Percentiles rank a stretch among this genome's conserved stretches.
Conservation (phyloP, 2,888 invertebrate species). For the Cyclophora punctaria region DNA sequence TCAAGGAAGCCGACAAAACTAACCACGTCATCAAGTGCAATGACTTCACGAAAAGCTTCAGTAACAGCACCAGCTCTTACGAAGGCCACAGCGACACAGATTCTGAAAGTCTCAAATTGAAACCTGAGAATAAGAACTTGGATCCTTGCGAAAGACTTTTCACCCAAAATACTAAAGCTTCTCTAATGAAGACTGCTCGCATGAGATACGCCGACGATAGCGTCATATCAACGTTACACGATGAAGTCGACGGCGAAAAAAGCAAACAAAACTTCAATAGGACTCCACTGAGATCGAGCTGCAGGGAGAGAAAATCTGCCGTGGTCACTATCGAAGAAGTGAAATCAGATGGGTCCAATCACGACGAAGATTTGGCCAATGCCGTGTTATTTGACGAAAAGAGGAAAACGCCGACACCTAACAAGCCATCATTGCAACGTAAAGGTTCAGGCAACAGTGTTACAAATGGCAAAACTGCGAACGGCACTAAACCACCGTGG, state of each 20-base stretch:
- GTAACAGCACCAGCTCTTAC: constrained; percentile 78
- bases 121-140: constrained; percentile 43
- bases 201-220: constrained; percentile 75
- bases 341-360: constrained; percentile 56
- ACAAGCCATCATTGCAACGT: constrained; percentile 42
- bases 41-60: constrained; percentile 64
- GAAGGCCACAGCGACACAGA: constrained; percentile 80
- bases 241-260: constrained; percentile 65
- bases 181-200: constrained; percentile 75
- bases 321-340: constrained; percentile 70
- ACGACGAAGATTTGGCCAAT: constrained; percentile 54
- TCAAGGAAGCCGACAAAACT: constrained; percentile 51
- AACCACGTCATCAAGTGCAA: constrained; percentile 37
- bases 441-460: constrained; percentile 46
- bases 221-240: constrained; percentile 42
- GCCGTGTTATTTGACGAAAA: constrained; percentile 57
- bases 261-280: constrained; percentile 50
- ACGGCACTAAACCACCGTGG: constrained; percentile 66
- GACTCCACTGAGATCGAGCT: constrained; percentile 57
- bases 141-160: constrained; percentile 72
- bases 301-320: constrained; percentile 59
- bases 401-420: constrained; percentile 39
- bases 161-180: constrained; percentile 75
- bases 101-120: constrained; percentile 69
- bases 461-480: constrained; percentile 42